phyloP scores from a whole-genome alignment of 2,113 vertebrate genomes.

The Rhynchopsitta pachyrhyncha region DNA sequence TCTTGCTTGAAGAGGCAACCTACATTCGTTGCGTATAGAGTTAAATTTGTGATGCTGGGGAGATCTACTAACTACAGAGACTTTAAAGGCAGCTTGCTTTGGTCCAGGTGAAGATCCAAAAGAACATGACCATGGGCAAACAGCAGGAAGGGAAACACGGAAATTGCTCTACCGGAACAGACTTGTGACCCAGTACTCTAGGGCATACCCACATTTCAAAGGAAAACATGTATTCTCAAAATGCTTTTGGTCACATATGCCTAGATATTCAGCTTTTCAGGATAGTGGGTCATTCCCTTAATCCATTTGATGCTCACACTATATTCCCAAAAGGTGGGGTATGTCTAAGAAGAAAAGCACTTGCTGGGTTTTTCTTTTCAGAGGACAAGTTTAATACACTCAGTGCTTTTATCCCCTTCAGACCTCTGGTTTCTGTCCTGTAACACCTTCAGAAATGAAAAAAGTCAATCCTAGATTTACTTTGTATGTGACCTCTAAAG shows the following conservation, averaged over 20 bases:
- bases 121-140: not conserved
- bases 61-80: not conserved
- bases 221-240: not conserved
- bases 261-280: not conserved
- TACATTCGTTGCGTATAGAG: not conserved
- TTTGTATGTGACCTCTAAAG: not conserved
- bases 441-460: constrained; percentile 11
- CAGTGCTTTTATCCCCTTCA: not conserved
- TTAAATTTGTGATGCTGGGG: constrained; percentile 8
- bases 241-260: not conserved
- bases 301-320: not conserved
- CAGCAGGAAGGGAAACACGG: not conserved
- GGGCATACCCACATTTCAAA: not conserved
- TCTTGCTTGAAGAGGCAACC: not conserved
- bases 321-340: not conserved
- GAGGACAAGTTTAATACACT: not conserved
- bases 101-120: not conserved
- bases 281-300: not conserved
- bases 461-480: not conserved
- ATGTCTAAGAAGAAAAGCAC: not conserved
- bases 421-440: constrained; percentile 11
- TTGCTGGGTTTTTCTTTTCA: not conserved
- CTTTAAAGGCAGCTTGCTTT: not conserved
- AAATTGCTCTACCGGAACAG: not conserved
- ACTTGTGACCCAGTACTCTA: not conserved